Percentiles rank a stretch among this genome's conserved stretches.
phyloP scores from a whole-genome alignment of 1,140 invertebrate genomes.

The Drosophila erecta region DNA sequence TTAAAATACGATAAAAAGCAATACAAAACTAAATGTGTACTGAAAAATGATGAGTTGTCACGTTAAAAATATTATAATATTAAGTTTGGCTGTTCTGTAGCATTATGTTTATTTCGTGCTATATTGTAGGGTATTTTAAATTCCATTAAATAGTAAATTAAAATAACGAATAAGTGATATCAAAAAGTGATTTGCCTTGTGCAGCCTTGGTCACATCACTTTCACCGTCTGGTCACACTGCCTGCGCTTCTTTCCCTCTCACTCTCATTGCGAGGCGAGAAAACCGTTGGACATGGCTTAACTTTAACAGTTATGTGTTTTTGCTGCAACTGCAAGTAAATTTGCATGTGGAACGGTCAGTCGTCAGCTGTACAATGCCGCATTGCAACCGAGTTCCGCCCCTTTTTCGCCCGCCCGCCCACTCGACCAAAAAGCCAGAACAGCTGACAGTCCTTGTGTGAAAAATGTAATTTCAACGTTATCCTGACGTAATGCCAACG shows the following conservation, averaged over 20 bases:
- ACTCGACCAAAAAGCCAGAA: slow-evolving; percentile 27
- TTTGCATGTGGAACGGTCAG: slow-evolving; percentile 76
- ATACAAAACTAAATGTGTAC: no score
- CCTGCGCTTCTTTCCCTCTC: not conserved
- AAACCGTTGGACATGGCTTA: slow-evolving; percentile 57
- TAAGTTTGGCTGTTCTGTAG: no score
- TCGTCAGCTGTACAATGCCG: slow-evolving; percentile 42
- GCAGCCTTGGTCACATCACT: not conserved
- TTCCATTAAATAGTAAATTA: no score
- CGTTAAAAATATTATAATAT: no score
- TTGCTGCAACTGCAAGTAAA: slow-evolving; percentile 64
- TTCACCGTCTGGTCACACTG: slow-evolving; percentile 13
- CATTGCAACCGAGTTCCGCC: slow-evolving; percentile 3
- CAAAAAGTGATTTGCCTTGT: no score
- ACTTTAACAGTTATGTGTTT: slow-evolving; percentile 68
- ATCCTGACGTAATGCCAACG: slow-evolving; percentile 80
- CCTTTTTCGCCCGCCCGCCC: not conserved
- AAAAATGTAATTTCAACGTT: slow-evolving; percentile 82
- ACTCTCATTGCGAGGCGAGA: not conserved
- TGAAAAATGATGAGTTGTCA: no score
- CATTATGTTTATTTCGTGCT: no score
- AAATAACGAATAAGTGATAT: no score
- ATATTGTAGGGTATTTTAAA: no score
- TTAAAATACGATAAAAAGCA: no score
- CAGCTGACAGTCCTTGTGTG: slow-evolving; percentile 62